Evolutionary conservation across 2,888 invertebrate genomes (phyloP), one percentile per base, ranked within the genome.

Genomic region (Prosopocoilus inquinatus): DNA sequence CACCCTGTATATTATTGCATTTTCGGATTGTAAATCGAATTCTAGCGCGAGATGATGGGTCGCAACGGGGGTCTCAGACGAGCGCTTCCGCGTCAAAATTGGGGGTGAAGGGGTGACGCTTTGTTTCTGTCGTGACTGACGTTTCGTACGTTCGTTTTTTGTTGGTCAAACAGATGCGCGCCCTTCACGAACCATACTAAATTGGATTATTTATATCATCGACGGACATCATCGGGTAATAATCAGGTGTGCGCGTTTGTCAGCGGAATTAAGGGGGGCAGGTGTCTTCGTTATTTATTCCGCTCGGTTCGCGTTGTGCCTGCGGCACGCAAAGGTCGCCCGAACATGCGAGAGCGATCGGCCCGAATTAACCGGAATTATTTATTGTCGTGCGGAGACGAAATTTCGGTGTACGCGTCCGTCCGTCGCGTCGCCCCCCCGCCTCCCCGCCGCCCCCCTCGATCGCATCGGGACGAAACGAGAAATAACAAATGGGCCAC

Each of bases 401-500:
- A 43, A 43, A 43, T 28, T 28, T 28, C 20, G 38, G 11, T 12
- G 12, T 38, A 38, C 38, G 38, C 9, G 38, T 38, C 1, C 7
- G 9, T 7, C 9, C 7, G 38, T 12, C 1, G 38, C 4, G 2
- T 12, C 36, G 12, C 4, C 16, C 16, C 16, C 16, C 16, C 16
- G 16, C 7, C 5, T 5, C 20, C 20, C 20, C 20, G 1, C 3
- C 3, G 20, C 5, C 20, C 20, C 5, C 20, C 20, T 43, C 49
- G 58, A 60, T 55, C 51, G 34, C 34, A 39, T 47, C 47, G 35
- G 15, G 53, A 48, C 38, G 50, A 50, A 41, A 53, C 54, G 51
- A 60, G 66, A 67, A 66, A 67, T 67, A 69, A 70, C 70, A 69
- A 70, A 70, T 69, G 68, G 67, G 58, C 61, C 63, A 63, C 66